A percentile compares a stretch with the other conserved stretches of the same genome.
phyloP scores from a whole-genome alignment of 2,113 vertebrate genomes.

The Tichodroma muraria region DNA sequence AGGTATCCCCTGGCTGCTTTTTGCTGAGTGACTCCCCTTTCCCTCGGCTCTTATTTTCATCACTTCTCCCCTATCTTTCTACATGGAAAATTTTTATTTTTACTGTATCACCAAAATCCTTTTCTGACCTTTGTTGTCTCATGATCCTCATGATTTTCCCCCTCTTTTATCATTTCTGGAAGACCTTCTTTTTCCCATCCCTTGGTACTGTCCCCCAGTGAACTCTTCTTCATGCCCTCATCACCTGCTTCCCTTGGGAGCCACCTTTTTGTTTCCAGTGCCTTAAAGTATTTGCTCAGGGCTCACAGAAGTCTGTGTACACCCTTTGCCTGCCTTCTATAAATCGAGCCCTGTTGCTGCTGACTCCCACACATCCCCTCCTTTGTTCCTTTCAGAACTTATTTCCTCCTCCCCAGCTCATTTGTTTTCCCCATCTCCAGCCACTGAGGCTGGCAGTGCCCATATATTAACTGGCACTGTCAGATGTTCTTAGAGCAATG shows the following conservation, averaged over 20 bases:
- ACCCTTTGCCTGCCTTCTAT: not conserved
- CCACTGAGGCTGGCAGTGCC: not conserved
- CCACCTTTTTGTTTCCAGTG: not conserved
- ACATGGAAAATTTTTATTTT: not conserved
- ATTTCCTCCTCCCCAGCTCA: conserved; percentile 10
- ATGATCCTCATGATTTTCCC: not conserved
- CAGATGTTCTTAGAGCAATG: conserved; percentile 12
- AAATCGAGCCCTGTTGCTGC: not conserved
- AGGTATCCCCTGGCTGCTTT: not conserved
- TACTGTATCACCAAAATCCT: accelerated
- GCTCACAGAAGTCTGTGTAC: not conserved
- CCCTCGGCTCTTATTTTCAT: not conserved
- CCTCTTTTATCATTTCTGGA: not conserved
- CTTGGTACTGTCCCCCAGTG: not conserved
- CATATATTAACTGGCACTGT: not conserved
- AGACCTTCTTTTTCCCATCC: not conserved
- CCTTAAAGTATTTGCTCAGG: not conserved
- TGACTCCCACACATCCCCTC: not conserved
- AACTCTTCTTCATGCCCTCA: not conserved
- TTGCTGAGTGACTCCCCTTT: not conserved
- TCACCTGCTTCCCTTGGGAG: not conserved
- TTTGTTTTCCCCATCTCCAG: not conserved
- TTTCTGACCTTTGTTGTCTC: not conserved
- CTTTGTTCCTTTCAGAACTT: not conserved
- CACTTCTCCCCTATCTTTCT: not conserved